Evolutionary conservation across 1,140 invertebrate genomes (phyloP), one percentile per base, ranked within the genome.

Genomic region (Drosophila simulans): DNA sequence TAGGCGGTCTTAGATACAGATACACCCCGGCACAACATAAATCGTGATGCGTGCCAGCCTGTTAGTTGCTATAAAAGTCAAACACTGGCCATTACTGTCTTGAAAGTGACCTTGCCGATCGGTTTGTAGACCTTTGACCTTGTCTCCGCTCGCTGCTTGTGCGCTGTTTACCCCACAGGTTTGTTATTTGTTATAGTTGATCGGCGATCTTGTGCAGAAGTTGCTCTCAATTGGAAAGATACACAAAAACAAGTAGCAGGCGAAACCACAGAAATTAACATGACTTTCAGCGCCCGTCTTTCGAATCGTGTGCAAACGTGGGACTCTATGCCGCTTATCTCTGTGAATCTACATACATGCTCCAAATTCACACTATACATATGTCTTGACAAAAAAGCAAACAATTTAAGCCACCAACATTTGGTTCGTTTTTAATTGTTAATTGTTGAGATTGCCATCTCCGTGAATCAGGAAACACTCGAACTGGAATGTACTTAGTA

Each of bases 91-190:
- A 83, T 83, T 79, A 88, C 75, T 86, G 83, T 89, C 84, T 75
- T 68, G 65, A 75, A 75, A 52, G 76, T 78, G 84, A 80, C 84
- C 84, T 90, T 90, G 86, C 65, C 66, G 27, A 54, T 66, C 84
- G 74, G 77, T 90, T 90, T 82, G 82, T 91, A 77, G 78, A 90
- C 88, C 86, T 90, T 90, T 91, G 85, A 90, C 86, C 86, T 90
- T 90, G 86, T 75, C 79, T 69, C 60, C 65, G 75, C 46, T 68
- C 37, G 56, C 27, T 66, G 78, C 60, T 66, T 48, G 70, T 79
- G 74, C 52, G 58, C 60, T 85, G 65, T 72, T 85, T 77, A 72
- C 57, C 56, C 64, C 62, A 46, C 58, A 46, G 54, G 34, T 52
- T 57, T 63, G 53, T 74, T 66, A 45, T 59, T 84, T 84, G 49